Evolutionary conservation across 2,888 invertebrate genomes (phyloP).

Genomic region (Tortrix viridana): DNA sequence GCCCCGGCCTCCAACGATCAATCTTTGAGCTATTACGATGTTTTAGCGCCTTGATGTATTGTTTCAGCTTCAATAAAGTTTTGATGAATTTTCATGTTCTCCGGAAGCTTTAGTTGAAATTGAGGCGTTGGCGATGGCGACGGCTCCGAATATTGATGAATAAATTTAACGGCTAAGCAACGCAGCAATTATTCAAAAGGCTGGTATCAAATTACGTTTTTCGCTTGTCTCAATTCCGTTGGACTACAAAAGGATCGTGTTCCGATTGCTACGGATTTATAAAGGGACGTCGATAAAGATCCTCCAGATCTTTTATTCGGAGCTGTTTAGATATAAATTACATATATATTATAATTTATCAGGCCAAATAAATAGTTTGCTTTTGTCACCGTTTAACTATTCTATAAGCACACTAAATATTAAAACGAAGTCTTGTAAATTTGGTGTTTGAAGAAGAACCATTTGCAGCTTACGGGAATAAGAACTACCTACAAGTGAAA

Average conservation of each 20-base stretch:
- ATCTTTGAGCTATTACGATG: conserved; percentile 81
- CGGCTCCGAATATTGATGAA: conserved; percentile 68
- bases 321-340: no score
- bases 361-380: no score
- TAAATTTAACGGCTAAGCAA: conserved; percentile 71
- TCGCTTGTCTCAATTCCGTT: conserved; percentile 13
- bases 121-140: conserved; percentile 58
- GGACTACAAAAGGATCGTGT: conserved; percentile 1
- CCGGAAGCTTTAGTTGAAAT: conserved; percentile 72
- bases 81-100: conserved; percentile 81
- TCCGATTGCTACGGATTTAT: background rate
- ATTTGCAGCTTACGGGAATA: no score
- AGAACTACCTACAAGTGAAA: no score
- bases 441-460: no score
- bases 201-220: conserved; percentile 52
- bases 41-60: conserved; percentile 83
- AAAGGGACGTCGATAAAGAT: background rate
- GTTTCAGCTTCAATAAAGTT: conserved; percentile 83
- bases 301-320: background rate
- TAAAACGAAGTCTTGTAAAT: no score
- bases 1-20: conserved; percentile 68
- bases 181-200: conserved; percentile 66
- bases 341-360: no score
- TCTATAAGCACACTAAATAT: no score
- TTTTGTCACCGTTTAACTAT: no score